These are phyloP conservation scores for Nowickia ferox DNA, from an alignment of 2,888 invertebrate species.

Conservation along the genomic window DNA sequence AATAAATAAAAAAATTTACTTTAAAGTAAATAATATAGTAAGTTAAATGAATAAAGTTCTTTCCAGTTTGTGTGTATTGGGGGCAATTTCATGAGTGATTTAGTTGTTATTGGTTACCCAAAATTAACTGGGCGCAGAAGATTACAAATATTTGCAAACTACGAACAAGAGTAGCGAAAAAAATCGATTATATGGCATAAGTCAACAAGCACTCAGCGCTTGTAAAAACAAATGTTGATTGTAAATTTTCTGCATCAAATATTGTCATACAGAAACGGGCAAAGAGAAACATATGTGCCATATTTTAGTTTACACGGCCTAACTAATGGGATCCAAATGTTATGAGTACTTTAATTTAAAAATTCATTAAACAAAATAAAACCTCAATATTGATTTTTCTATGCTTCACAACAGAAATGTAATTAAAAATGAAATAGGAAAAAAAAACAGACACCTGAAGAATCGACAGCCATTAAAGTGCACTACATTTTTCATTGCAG, in stretches of 20 bases:
- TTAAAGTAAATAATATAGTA: background rate
- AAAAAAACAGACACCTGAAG: background rate
- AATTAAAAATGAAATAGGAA: constrained; percentile 1
- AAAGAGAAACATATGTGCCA: background rate
- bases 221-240: background rate
- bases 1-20: background rate
- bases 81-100: constrained; percentile 53
- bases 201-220: background rate
- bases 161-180: background rate
- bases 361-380: background rate
- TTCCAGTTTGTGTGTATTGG: background rate
- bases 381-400: constrained; percentile 30
- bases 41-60: too few relatives aligned
- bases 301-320: background rate
- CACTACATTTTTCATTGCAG: background rate
- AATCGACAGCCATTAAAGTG: background rate
- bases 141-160: background rate
- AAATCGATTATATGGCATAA: constrained; percentile 8
- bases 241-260: background rate
- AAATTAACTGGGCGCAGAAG: constrained; percentile 1
- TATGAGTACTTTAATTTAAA: background rate
- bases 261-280: background rate
- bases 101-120: constrained; percentile 46
- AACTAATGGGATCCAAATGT: background rate
- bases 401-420: background rate